Percentiles rank a stretch among this genome's conserved stretches.
phyloP scores from a whole-genome alignment of 1,140 invertebrate species.

The Bombyx mandarina region DNA sequence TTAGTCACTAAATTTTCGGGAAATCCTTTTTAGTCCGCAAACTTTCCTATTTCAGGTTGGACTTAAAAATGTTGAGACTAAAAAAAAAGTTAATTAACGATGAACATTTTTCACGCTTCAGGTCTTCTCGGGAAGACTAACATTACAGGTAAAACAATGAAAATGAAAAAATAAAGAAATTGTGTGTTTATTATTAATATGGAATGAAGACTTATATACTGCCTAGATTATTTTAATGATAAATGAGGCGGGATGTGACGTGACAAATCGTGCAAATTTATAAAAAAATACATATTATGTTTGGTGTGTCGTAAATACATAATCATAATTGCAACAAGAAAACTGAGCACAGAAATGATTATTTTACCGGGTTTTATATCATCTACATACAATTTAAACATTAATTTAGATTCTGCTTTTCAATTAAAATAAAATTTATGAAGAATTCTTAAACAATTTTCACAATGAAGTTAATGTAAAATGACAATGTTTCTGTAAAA shows the following conservation, averaged over 20 bases:
- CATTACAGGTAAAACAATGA: slow-evolving; percentile 66
- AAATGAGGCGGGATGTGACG: slow-evolving; percentile 16
- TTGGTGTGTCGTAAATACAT: too few species aligned
- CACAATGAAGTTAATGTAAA: neutral
- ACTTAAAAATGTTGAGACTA: slow-evolving; percentile 48
- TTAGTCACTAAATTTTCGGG: too few species aligned
- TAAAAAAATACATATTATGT: neutral
- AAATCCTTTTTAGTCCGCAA: slow-evolving; percentile 41
- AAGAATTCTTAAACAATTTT: too few species aligned
- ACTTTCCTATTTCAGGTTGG: slow-evolving; percentile 68
- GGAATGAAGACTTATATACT: slow-evolving; percentile 46
- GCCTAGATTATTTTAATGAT: slow-evolving; percentile 1
- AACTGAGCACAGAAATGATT: too few species aligned
- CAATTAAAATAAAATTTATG: too few species aligned
- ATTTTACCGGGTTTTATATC: too few species aligned
- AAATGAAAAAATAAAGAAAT: slow-evolving; percentile 21
- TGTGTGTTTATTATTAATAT: slow-evolving; percentile 39
- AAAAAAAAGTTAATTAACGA: slow-evolving; percentile 60
- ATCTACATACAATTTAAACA: too few species aligned
- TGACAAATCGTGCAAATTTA: slow-evolving; percentile 13
- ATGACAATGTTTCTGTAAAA: neutral
- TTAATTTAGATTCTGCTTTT: too few species aligned
- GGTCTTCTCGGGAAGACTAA: slow-evolving; percentile 73
- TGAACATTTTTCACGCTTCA: slow-evolving; percentile 70
- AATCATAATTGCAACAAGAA: too few species aligned